A percentile compares a stretch with the other conserved stretches of the same genome.
Conservation (phyloP, 2,113 vertebrate genomes). For the Pygoscelis antarcticus region DNA sequence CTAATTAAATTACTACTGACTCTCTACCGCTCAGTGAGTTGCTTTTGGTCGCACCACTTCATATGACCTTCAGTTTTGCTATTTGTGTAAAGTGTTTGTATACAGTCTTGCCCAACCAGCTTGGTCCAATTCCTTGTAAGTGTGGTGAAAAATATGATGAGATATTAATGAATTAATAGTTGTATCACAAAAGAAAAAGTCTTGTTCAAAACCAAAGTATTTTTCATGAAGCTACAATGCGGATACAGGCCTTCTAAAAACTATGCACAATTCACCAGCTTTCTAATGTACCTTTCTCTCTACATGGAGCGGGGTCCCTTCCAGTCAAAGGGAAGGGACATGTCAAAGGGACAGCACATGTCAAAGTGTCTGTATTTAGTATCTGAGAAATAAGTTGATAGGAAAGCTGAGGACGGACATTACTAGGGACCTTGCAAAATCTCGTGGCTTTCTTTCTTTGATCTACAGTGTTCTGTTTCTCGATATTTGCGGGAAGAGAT, state of each 20-base stretch:
- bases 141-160: not conserved
- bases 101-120: not conserved
- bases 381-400: not conserved
- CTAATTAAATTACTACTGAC: slow-evolving; percentile 58
- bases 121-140: not conserved
- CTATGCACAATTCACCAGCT: not conserved
- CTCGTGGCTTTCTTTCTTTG: not conserved
- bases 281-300: not conserved
- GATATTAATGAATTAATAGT: not conserved
- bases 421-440: not conserved
- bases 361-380: not conserved
- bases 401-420: not conserved
- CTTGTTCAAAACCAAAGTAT: not conserved
- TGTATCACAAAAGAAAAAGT: not conserved
- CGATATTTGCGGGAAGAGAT: not conserved
- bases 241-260: not conserved
- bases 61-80: slow-evolving; percentile 3
- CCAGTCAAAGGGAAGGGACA: not conserved
- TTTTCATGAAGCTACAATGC: not conserved
- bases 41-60: not conserved
- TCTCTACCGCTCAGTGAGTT: not conserved
- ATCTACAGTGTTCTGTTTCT: not conserved
- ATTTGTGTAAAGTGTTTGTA: not conserved
- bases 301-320: not conserved
- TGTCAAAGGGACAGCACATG: not conserved